Percentiles rank a stretch among this genome's conserved stretches.
Conservation (phyloP, 2,113 vertebrate genomes). For the Crotophaga sulcirostris region DNA sequence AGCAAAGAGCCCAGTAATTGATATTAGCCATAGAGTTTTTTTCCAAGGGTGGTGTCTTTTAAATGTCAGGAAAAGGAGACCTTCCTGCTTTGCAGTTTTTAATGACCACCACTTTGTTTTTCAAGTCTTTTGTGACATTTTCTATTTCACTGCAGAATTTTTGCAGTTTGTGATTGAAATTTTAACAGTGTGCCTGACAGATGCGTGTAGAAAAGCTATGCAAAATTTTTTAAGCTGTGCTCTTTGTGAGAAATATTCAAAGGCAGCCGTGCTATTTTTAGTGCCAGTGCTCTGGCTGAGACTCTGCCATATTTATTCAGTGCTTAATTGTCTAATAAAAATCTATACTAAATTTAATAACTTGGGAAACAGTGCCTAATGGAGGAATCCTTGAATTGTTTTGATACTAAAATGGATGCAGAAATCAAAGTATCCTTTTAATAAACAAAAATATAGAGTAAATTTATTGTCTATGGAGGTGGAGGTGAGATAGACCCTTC, state of each 20-base stretch:
- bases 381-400: conserved; percentile 54
- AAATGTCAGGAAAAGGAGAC: conserved; percentile 77
- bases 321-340: conserved; percentile 73
- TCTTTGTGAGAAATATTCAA: background rate
- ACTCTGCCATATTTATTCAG: conserved; percentile 64
- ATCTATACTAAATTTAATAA: conserved; percentile 41
- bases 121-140: conserved; percentile 7
- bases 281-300: conserved; percentile 35
- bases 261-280: conserved; percentile 65
- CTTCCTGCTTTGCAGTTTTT: conserved; percentile 71
- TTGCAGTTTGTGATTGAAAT: background rate
- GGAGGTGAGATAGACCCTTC: background rate
- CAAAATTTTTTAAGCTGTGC: conserved; percentile 1
- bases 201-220: background rate
- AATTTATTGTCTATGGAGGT: background rate
- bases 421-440: conserved; percentile 21
- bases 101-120: conserved; percentile 30
- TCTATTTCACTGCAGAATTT: background rate
- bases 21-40: background rate
- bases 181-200: conserved; percentile 17
- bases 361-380: conserved; percentile 46
- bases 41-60: conserved; percentile 60
- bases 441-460: background rate
- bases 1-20: background rate
- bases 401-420: conserved; percentile 6